Evolutionary conservation across 1,140 invertebrate species (phyloP), one percentile per base, ranked within the genome.

Genomic region (Aethina tumida): DNA sequence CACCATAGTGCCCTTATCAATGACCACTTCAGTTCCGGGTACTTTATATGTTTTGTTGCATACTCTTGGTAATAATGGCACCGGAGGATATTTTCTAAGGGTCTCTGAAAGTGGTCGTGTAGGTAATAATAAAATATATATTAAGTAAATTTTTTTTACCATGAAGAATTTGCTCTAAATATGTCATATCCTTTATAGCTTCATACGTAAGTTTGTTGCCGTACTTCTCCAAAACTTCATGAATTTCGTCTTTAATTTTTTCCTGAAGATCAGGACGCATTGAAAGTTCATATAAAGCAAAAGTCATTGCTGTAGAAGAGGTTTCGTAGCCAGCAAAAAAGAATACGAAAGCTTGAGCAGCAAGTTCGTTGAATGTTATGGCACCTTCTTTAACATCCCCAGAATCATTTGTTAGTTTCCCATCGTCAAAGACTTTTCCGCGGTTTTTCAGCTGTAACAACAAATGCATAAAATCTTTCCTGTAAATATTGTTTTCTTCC

Each of bases 261-360:
- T 60, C 35, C 46, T 71, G 68, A 22, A 67, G 49, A n/a, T 73
- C 67, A 5, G 63, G 65, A 55, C 76, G 54, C 8, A 61, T 45
- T 1, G 70, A 66, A 19, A 79, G 50, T 35, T 65, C 60, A 43
- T 71, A 58, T 2, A 39, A 26, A 13, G 41, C 27, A 41, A 57
- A 59, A 28, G 36, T 39, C 33, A 62, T 40, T 10, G 46, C 17
- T 5, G 51, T 50, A 6, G 60, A 60, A 0, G 58, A 63, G 0
- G 75, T 74, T 25, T 77, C 74, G 45, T 69, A 77, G n/a, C 78
- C 77, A 12, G 74, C 77, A 16, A 78, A 48, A 46, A 75, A 71
- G 45, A 77, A 76, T 1, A 74, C 41, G 24, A 73, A 62, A 8
- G 68, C 67, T 54, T 76, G 71, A 2, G 69, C 67, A 0, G 31